Percentiles rank a stretch among this genome's conserved stretches.
These are phyloP conservation scores for Tretioscincus oriximinensis DNA, from an alignment of 2,113 vertebrate genomes.

Conservation along the genomic window DNA sequence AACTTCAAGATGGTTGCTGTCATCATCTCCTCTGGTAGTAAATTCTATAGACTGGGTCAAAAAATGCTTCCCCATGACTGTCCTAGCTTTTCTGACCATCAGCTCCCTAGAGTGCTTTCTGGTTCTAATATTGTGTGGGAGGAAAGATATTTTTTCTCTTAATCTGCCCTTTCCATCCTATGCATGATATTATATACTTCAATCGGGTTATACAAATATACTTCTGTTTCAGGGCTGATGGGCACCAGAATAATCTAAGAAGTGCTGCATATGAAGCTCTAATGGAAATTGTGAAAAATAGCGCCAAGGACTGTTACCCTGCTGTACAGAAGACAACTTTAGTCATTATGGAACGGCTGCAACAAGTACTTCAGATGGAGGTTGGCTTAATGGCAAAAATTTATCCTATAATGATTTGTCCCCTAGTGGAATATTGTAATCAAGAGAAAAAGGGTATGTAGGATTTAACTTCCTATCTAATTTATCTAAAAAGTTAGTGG, in stretches of 20 bases:
- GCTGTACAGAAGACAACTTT: slow-evolving; percentile 97
- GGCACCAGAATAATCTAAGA: slow-evolving; percentile 97
- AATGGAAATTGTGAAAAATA: slow-evolving; percentile 99
- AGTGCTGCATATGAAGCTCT: slow-evolving; percentile 95
- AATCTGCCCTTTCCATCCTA: too few relatives aligned
- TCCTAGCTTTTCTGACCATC: too few relatives aligned
- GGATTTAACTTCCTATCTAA: not conserved
- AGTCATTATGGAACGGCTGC: slow-evolving; percentile 97
- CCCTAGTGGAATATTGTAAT: not conserved
- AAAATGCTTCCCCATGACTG: too few relatives aligned
- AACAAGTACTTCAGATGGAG: slow-evolving; percentile 99
- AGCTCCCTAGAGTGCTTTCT: too few relatives aligned
- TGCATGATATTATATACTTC: too few relatives aligned
- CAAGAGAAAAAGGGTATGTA: not conserved
- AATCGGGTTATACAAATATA: not conserved
- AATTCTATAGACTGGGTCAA: too few relatives aligned
- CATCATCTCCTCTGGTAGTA: too few relatives aligned
- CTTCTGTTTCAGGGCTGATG: slow-evolving; percentile 82
- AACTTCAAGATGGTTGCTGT: too few relatives aligned
- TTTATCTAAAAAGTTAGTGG: too few relatives aligned
- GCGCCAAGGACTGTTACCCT: slow-evolving; percentile 97
- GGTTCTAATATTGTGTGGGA: too few relatives aligned
- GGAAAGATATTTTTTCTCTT: too few relatives aligned
- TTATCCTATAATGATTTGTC: not conserved
- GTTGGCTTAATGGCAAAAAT: slow-evolving; percentile 54